phyloP scores from a whole-genome alignment of 92 coral and sea anemone genomes.

The Meandrina meandrites region DNA sequence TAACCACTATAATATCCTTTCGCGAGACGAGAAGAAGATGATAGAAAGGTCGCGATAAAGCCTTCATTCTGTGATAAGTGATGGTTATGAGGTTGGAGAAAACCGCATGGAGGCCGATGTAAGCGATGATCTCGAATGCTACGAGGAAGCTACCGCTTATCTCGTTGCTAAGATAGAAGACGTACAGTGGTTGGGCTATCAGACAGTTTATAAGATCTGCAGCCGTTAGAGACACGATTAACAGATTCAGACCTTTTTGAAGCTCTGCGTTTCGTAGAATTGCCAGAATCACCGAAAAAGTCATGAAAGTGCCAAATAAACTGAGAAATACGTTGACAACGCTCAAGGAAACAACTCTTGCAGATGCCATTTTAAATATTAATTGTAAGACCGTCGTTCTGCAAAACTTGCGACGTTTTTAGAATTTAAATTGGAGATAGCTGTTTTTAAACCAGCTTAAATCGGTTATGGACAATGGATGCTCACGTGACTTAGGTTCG shows the following conservation, averaged over 20 bases:
- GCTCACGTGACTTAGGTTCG: neutral
- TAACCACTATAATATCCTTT: constrained; percentile 27
- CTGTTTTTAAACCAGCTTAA: neutral
- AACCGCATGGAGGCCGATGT: constrained; percentile 58
- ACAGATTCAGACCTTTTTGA: constrained; percentile 62
- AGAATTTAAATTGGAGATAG: neutral
- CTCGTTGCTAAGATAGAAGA: constrained; percentile 39
- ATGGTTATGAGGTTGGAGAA: constrained; percentile 47
- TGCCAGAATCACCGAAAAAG: constrained; percentile 43
- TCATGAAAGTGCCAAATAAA: constrained; percentile 43
- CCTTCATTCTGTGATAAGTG: constrained; percentile 59
- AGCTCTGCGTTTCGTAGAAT: constrained; percentile 52
- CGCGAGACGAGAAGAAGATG: constrained; percentile 57
- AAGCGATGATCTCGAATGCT: constrained; percentile 51
- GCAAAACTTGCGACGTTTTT: neutral
- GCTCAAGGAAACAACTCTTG: constrained; percentile 29
- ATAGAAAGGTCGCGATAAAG: constrained; percentile 53
- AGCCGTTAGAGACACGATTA: constrained; percentile 57
- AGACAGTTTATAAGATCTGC: constrained; percentile 58
- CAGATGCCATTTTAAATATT: constrained; percentile 4
- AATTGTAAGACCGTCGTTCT: neutral
- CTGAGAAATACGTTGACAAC: constrained; percentile 43
- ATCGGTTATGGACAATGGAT: neutral
- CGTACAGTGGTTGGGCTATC: constrained; percentile 64
- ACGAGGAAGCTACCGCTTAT: constrained; percentile 12